A percentile compares a stretch with the other conserved stretches of the same genome.
phyloP scores from a whole-genome alignment of 2,797 vertebrate genomes.

The Tenualosa ilisha region DNA sequence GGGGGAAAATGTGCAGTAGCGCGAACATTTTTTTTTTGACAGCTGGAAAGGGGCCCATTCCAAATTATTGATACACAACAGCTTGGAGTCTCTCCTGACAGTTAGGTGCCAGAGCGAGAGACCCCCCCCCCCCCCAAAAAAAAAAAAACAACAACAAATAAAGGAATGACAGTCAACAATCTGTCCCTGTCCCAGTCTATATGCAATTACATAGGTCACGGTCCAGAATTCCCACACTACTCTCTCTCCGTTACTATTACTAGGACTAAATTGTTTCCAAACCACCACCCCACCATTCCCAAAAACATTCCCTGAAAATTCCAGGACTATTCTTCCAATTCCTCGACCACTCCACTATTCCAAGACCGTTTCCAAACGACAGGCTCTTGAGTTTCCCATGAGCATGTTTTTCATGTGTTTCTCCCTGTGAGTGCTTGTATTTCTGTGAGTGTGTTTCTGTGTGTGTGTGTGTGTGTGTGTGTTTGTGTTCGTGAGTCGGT shows the following conservation, averaged over 20 bases:
- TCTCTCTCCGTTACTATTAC: not conserved
- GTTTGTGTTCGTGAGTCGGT: no score
- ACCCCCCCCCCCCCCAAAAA: no score
- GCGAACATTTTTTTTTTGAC: slow-evolving; percentile 33
- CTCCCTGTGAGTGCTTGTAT: not conserved
- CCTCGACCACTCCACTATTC: not conserved
- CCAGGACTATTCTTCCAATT: not conserved
- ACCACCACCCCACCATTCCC: not conserved
- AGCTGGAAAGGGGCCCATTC: slow-evolving; percentile 40
- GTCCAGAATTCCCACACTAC: not conserved
- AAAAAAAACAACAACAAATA: not conserved
- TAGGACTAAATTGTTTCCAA: not conserved
- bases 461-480: no score
- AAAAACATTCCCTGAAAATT: not conserved
- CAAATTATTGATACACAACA: slow-evolving; percentile 33
- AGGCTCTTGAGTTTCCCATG: not conserved
- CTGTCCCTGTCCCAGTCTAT: not conserved
- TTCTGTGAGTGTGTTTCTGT: not conserved
- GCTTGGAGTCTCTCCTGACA: slow-evolving; percentile 37
- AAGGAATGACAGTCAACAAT: not conserved
- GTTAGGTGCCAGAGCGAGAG: slow-evolving; percentile 5
- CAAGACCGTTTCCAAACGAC: not conserved
- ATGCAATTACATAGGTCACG: not conserved
- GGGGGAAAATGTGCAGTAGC: slow-evolving; percentile 43
- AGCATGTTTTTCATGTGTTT: not conserved